Base-by-base conservation (phyloP, 35 echinoderm and acorn worm genomes). In the Anneissia japonica region DNA sequence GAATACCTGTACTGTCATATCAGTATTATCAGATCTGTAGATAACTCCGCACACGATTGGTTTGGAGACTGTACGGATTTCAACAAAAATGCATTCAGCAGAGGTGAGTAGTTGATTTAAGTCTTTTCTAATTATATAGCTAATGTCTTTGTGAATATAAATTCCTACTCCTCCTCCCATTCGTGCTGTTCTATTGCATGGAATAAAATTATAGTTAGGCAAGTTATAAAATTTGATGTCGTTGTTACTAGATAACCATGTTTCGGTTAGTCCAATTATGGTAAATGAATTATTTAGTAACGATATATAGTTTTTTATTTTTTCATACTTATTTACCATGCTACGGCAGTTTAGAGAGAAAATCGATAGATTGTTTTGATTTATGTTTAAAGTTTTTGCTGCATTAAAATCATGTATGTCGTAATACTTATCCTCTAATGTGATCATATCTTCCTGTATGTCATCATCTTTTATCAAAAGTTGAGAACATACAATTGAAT, bases 161-260 rank as follows among this genome's bases (percentile, higher is more conserved):
- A 83, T 46, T 43, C 14, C 81, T 35, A 46, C 81, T 46, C 81
- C 79, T 51, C 81, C 81, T 19, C 81, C 81, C 19, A n/a, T 83
- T 33, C 34, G 46, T 46, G 40, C n/a, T 30, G 39, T 55, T 83
- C 81, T 83, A 46, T 83, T 46, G 31, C 26, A 39, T 46, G 40
- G 81, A 29, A 83, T 56, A 83, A 83, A 83, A 35, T 46, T 36
- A 83, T 83, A 83, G 31, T 83, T 83, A 51, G 81, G 39, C 16
- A 83, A 28, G 40, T 64, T 64, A 64, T 64, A 64, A 19, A 23
- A 64, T 12, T 64, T 64, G 1, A 64, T 64, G 26, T 64, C 51
- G 21, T 9, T 19, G 11, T 64, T 64, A 2, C 26, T 23, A 64
- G 51, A 64, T 64, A 64, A 23, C 45, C 81, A 83, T 0, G 81